These are phyloP conservation scores for Penaeus indicus DNA, from an alignment of 1,140 invertebrate genomes.

Conservation along the genomic window DNA sequence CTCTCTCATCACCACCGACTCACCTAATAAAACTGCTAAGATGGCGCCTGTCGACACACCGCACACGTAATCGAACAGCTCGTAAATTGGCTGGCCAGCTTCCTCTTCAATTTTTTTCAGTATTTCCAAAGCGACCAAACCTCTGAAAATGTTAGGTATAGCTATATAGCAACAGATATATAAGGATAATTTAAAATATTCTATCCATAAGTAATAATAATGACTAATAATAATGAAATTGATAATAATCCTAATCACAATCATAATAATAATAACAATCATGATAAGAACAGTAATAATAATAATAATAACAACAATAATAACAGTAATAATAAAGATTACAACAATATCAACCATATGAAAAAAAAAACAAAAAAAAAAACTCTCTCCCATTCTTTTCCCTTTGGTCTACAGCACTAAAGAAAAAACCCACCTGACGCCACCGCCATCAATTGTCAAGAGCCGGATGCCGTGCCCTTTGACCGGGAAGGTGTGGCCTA, in stretches of 20 bases:
- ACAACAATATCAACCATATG: not conserved
- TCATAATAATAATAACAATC: not conserved
- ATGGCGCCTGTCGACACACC: constrained; percentile 93
- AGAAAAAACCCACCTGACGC: constrained; percentile 76
- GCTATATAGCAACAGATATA: constrained; percentile 17
- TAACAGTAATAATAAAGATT: not conserved
- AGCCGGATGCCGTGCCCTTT: constrained; percentile 83
- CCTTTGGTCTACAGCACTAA: no score
- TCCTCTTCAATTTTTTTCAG: constrained; percentile 82
- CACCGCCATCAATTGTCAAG: constrained; percentile 91
- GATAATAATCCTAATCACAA: not conserved
- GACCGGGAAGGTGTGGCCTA: constrained; percentile 82
- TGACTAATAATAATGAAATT: not conserved
- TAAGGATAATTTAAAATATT: no score
- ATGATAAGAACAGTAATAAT: not conserved
- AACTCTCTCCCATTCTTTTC: not conserved
- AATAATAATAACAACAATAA: not conserved
- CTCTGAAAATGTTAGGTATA: constrained; percentile 73
- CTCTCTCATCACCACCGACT: not conserved
- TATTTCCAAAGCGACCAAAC: constrained; percentile 85
- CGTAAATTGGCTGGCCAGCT: constrained; percentile 75
- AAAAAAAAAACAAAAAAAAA: not conserved
- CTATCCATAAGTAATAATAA: not conserved
- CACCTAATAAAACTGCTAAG: constrained; percentile 78
- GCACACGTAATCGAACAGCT: constrained; percentile 89